These are phyloP conservation scores for Ornithoptera alexandrae DNA, from an alignment of 2,888 invertebrate species.

Conservation along the genomic window DNA sequence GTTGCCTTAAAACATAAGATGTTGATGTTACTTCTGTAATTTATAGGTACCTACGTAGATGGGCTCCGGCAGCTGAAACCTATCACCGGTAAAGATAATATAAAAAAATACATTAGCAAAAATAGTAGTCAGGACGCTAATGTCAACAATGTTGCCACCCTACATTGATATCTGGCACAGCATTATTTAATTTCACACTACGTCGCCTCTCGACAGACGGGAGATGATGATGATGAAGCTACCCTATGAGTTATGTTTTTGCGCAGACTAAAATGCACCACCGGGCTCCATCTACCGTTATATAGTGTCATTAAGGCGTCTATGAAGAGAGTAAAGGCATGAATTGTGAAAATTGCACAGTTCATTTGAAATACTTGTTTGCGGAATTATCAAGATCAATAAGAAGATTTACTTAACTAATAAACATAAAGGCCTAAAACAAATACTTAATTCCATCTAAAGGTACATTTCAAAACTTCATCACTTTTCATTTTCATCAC, in stretches of 20 bases:
- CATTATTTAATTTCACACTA: constrained; percentile 22
- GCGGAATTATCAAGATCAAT: no score
- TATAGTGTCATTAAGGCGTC: constrained; percentile 30
- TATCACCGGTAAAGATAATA: no score
- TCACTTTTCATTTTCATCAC: no score
- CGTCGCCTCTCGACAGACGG: constrained; percentile 37
- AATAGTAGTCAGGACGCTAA: not conserved
- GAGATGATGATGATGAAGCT: constrained; percentile 39
- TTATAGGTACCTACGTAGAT: no score
- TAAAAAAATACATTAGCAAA: not conserved
- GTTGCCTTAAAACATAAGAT: no score
- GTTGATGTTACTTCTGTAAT: no score
- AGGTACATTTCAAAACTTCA: no score
- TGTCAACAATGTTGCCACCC: constrained; percentile 1
- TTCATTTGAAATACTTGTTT: not conserved
- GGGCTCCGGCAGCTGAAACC: no score
- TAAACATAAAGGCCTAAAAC: no score
- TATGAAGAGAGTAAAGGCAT: constrained; percentile 17
- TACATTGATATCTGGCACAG: constrained; percentile 5
- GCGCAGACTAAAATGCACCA: constrained; percentile 35
- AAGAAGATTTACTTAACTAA: no score
- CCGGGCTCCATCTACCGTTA: constrained; percentile 44
- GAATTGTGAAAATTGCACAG: constrained; percentile 1
- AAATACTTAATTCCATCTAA: no score
- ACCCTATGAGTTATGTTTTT: constrained; percentile 45